Conservation (phyloP, 2,113 vertebrate species). For the Promerops cafer region DNA sequence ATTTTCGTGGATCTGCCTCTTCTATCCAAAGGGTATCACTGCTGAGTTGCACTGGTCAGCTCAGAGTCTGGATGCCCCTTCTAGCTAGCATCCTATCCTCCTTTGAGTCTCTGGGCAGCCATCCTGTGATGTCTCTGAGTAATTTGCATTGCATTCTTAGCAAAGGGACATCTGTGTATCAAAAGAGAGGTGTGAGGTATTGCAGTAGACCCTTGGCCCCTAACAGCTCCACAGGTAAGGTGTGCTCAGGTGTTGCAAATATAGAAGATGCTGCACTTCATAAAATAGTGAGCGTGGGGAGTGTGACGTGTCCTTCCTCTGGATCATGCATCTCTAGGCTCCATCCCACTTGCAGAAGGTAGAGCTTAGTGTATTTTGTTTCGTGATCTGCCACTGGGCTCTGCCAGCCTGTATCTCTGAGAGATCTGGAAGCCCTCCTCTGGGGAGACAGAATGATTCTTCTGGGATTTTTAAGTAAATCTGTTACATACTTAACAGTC, state of each 20-base stretch:
- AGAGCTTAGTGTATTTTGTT: not conserved
- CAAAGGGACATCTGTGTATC: not conserved
- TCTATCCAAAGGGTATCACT: not conserved
- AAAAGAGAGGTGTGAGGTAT: not conserved
- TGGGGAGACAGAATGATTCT: not conserved
- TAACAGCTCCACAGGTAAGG: not conserved
- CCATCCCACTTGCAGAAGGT: not conserved
- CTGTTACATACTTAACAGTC: slow-evolving; percentile 22
- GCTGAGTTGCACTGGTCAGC: not conserved
- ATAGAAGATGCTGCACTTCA: not conserved
- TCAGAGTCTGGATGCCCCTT: not conserved
- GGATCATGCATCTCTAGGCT: accelerated
- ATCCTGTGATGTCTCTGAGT: not conserved
- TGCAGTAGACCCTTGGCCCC: not conserved
- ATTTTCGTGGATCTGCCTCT: not conserved
- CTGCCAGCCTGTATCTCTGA: not conserved
- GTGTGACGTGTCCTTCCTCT: not conserved
- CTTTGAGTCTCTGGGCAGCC: not conserved
- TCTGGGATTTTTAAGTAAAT: slow-evolving; percentile 32
- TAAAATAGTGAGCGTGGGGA: not conserved
- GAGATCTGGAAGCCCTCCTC: not conserved
- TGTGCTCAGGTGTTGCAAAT: not conserved
- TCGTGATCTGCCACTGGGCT: not conserved
- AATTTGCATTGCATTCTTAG: not conserved
- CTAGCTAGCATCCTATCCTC: not conserved